These are phyloP conservation scores for Charadrius vociferus DNA, from an alignment of 2,113 vertebrate genomes.

Conservation along the genomic window DNA sequence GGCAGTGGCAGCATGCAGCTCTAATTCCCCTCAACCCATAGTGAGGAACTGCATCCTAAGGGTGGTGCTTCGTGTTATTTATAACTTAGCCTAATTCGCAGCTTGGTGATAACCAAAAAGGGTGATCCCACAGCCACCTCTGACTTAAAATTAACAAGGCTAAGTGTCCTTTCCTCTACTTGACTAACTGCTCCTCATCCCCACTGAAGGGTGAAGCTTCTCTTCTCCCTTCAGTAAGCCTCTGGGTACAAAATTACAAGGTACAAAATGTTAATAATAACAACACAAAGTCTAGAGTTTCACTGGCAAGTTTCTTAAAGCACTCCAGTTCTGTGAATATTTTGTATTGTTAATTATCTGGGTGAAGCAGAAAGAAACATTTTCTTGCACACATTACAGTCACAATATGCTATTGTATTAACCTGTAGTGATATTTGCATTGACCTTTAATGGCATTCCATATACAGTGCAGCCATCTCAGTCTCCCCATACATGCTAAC, in stretches of 20 bases:
- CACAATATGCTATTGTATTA: not conserved
- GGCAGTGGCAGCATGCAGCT: not conserved
- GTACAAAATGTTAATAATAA: not conserved
- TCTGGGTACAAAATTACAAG: not conserved
- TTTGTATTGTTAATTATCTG: not conserved
- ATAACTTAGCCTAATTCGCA: not conserved
- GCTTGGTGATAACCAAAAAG: not conserved
- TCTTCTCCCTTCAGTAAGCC: not conserved
- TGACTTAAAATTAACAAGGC: not conserved
- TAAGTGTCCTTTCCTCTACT: not conserved
- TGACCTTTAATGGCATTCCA: not conserved
- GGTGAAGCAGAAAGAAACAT: not conserved
- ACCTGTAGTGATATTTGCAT: not conserved
- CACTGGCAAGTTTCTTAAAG: not conserved
- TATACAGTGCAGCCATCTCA: not conserved
- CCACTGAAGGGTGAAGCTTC: not conserved
- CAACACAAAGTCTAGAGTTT: not conserved
- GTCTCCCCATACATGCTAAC: not conserved
- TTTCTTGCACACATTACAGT: not conserved
- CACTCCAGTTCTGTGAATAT: not conserved
- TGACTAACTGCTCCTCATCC: not conserved
- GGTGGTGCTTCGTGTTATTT: fast-evolving
- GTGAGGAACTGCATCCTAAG: not conserved
- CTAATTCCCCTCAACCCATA: not conserved
- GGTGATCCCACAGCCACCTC: not conserved